Percentiles rank a stretch among this genome's conserved stretches.
Evolutionary conservation across 2,888 invertebrate species (phyloP).

Genomic region (Oligia strigilis): DNA sequence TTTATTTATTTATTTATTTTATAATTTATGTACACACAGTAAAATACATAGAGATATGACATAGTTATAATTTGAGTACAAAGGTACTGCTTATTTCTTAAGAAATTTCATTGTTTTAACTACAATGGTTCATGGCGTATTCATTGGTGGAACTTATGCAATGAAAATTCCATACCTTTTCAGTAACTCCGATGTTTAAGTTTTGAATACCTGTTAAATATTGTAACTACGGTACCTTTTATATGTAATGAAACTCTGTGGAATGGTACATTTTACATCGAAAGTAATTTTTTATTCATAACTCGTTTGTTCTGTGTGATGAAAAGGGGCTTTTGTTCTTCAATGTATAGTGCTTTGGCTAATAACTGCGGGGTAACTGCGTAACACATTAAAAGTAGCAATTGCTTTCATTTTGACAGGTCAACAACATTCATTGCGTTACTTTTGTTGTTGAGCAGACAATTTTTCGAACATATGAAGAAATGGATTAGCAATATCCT

Average conservation of each 20-base stretch:
- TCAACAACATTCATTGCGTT: neutral
- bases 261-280: slow-evolving; percentile 20
- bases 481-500: neutral
- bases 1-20: too few species aligned
- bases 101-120: slow-evolving; percentile 33
- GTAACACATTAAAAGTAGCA: neutral
- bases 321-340: slow-evolving; percentile 25
- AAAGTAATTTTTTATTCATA: slow-evolving; percentile 32
- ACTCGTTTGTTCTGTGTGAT: slow-evolving; percentile 8
- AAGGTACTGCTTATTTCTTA: too few species aligned
- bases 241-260: slow-evolving; percentile 12
- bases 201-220: slow-evolving; percentile 23
- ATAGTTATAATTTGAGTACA: too few species aligned
- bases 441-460: neutral
- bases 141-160: slow-evolving; percentile 10
- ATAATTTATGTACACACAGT: too few species aligned
- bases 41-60: too few species aligned
- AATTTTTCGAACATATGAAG: neutral
- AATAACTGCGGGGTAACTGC: neutral
- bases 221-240: slow-evolving; percentile 7
- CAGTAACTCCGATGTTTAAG: slow-evolving; percentile 22
- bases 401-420: neutral
- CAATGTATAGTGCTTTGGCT: neutral
- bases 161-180: slow-evolving; percentile 33
- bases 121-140: slow-evolving; percentile 16